Percentiles rank a stretch among this genome's conserved stretches.
Evolutionary conservation across 2,888 invertebrate genomes (phyloP).

Genomic region (Toxonevra muliebris): DNA sequence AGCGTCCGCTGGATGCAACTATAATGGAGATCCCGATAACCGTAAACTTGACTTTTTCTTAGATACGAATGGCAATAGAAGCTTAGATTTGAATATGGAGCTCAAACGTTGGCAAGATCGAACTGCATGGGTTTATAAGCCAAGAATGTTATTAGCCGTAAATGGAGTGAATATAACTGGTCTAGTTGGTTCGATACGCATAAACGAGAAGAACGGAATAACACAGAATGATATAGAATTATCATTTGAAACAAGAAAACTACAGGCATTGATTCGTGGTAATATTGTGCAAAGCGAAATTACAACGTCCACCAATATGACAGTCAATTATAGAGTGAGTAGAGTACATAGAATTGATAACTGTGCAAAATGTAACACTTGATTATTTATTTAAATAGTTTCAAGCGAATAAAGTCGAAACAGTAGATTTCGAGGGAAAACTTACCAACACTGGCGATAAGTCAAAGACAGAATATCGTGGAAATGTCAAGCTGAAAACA

Average conservation of each 20-base stretch:
- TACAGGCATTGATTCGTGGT: slow-evolving; percentile 78
- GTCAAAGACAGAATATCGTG: slow-evolving; percentile 65
- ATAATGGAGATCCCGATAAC: slow-evolving; percentile 75
- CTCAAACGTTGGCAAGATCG: slow-evolving; percentile 57
- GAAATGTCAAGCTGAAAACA: slow-evolving; percentile 75
- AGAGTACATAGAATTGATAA: background rate
- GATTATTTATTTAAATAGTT: slow-evolving; percentile 49
- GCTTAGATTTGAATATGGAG: slow-evolving; percentile 59
- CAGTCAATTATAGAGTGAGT: slow-evolving; percentile 69
- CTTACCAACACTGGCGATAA: slow-evolving; percentile 66
- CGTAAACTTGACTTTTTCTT: slow-evolving; percentile 76
- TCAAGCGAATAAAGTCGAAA: slow-evolving; percentile 60
- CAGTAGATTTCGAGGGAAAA: slow-evolving; percentile 66
- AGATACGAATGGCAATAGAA: slow-evolving; percentile 73
- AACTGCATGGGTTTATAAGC: slow-evolving; percentile 76
- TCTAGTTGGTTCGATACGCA: slow-evolving; percentile 70
- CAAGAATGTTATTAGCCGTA: slow-evolving; percentile 76
- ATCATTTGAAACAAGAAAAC: slow-evolving; percentile 80
- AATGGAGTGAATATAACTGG: slow-evolving; percentile 79
- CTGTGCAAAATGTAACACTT: background rate
- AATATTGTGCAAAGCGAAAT: slow-evolving; percentile 70
- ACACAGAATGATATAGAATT: slow-evolving; percentile 80
- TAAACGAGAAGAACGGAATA: slow-evolving; percentile 74
- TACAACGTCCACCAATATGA: slow-evolving; percentile 59
- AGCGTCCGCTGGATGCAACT: slow-evolving; percentile 76